Conservation (phyloP, 2,888 invertebrate genomes). For the Aphidoletes aphidimyza region DNA sequence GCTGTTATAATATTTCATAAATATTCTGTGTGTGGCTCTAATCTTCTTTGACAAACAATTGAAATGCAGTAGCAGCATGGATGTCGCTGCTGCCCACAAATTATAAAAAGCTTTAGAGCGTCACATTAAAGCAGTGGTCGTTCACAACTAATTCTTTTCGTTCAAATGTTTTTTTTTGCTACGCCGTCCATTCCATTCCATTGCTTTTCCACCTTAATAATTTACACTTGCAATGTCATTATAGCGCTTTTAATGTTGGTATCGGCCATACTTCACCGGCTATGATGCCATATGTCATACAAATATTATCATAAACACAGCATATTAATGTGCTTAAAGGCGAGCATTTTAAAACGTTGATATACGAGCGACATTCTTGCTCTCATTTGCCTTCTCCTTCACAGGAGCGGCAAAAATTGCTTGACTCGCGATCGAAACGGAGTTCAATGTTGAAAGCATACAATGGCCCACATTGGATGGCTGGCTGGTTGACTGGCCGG, state of each 20-base stretch:
- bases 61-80: slow-evolving; percentile 43
- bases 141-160: background rate
- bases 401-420: background rate
- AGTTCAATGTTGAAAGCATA: background rate
- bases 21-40: slow-evolving; percentile 29
- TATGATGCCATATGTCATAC: slow-evolving; percentile 54
- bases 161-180: background rate
- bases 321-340: slow-evolving; percentile 20
- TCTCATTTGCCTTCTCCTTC: background rate
- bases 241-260: slow-evolving; percentile 19
- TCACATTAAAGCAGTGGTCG: slow-evolving; percentile 27
- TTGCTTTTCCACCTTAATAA: slow-evolving; percentile 29
- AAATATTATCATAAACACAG: slow-evolving; percentile 54
- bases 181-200: background rate
- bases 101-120: slow-evolving; percentile 26
- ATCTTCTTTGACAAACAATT: slow-evolving; percentile 38
- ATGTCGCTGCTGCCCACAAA: slow-evolving; percentile 13
- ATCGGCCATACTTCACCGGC: slow-evolving; percentile 28
- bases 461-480: no score
- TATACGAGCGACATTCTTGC: slow-evolving; percentile 52
- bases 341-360: slow-evolving; percentile 50
- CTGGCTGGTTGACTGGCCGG: no score
- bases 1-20: slow-evolving; percentile 50
- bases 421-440: background rate
- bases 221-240: slow-evolving; percentile 43